These are phyloP conservation scores for Magallana gigas DNA, from an alignment of 1,140 invertebrate genomes.

Conservation along the genomic window DNA sequence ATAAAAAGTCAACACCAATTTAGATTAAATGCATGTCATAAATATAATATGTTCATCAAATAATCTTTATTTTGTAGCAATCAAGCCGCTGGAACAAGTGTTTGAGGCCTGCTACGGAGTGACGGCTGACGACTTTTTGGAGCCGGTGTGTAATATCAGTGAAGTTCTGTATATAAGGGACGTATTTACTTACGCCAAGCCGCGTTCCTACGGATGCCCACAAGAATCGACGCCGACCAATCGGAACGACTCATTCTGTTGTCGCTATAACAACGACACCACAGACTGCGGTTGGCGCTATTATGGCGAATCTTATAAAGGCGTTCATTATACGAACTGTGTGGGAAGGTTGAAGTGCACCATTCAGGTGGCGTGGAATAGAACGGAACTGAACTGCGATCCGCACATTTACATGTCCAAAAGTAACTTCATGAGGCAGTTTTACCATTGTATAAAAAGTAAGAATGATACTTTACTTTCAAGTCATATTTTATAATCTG, in stretches of 20 bases:
- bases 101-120: conserved; percentile 37
- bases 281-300: conserved; percentile 50
- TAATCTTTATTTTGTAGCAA: background rate
- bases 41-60: background rate
- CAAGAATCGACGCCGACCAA: background rate
- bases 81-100: background rate
- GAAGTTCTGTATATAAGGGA: conserved; percentile 33
- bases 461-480: background rate
- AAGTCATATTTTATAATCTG: no score
- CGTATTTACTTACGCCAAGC: conserved; percentile 34
- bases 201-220: background rate
- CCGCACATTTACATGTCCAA: background rate
- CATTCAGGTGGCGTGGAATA: conserved; percentile 35
- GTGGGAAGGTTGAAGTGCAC: background rate
- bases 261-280: conserved; percentile 47
- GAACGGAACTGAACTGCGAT: conserved; percentile 29
- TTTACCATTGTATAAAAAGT: conserved; percentile 46
- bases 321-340: conserved; percentile 42
- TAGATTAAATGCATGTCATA: no score
- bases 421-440: conserved; percentile 45
- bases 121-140: conserved; percentile 15
- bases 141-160: background rate
- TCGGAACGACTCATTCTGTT: conserved; percentile 30
- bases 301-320: conserved; percentile 3
- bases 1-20: no score